phyloP scores from a whole-genome alignment of 2,113 vertebrate genomes.

The Meriones unguiculatus region DNA sequence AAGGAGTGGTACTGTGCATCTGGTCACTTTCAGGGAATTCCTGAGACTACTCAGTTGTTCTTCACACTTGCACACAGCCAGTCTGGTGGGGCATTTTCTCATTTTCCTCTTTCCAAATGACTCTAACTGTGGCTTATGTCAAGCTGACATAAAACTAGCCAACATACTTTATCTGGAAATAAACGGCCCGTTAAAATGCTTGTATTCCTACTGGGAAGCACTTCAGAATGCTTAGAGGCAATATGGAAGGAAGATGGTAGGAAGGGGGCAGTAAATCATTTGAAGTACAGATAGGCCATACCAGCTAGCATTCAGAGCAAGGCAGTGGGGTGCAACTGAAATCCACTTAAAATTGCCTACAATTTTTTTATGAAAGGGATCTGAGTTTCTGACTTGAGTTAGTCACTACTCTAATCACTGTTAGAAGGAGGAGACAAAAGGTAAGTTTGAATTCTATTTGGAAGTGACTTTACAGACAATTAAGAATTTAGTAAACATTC shows the following conservation, averaged over 20 bases:
- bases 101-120: neutral
- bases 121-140: neutral
- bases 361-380: neutral
- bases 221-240: neutral
- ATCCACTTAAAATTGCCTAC: neutral
- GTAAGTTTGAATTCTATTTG: neutral
- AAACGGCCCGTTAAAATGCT: neutral
- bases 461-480: neutral
- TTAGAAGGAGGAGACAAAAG: neutral
- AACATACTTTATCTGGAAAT: constrained; percentile 2
- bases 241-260: neutral
- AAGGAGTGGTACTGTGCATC: neutral
- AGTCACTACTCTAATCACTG: neutral
- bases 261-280: neutral
- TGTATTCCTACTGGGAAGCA: neutral
- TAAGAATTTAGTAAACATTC: neutral
- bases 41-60: neutral
- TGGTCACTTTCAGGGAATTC: neutral
- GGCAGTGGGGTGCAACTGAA: neutral
- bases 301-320: neutral
- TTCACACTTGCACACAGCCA: neutral
- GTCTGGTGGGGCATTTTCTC: neutral
- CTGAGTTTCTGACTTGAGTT: neutral
- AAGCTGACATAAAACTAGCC: neutral
- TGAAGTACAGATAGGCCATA: neutral